These are phyloP conservation scores for Cyanoramphus novaezelandiae DNA, from an alignment of 2,113 vertebrate genomes.

Conservation along the genomic window DNA sequence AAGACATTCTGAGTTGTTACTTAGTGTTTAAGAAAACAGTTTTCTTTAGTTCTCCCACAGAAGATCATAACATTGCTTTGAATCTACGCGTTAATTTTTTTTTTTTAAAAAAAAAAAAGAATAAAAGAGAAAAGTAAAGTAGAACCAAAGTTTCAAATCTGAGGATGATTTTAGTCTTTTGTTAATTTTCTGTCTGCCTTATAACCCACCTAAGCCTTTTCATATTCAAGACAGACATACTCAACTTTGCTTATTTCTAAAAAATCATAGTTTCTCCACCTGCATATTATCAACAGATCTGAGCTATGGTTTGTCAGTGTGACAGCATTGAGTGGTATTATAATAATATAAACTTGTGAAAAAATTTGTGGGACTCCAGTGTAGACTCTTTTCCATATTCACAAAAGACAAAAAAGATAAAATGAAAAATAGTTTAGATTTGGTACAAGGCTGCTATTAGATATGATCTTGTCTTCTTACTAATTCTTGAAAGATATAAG, in stretches of 20 bases:
- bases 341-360: neutral
- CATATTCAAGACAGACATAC: neutral
- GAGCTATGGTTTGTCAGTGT: neutral
- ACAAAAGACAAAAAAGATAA: neutral
- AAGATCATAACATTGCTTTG: neutral
- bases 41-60: neutral
- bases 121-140: neutral
- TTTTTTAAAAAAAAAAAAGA: neutral
- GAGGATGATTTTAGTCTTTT: neutral
- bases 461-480: neutral
- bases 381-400: neutral
- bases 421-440: neutral
- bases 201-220: neutral
- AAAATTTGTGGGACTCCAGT: neutral
- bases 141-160: neutral
- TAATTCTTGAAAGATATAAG: neutral
- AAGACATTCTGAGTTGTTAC: neutral
- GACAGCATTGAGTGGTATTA: neutral
- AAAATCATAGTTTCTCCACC: neutral
- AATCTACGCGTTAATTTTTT: neutral
- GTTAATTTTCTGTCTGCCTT: neutral
- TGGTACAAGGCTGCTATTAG: neutral
- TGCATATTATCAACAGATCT: neutral
- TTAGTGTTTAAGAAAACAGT: neutral
- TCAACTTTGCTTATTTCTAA: neutral